Evolutionary conservation across 2,797 vertebrate genomes (phyloP), one percentile per base, ranked within the genome.

Genomic region (Enteromius radiatus): DNA sequence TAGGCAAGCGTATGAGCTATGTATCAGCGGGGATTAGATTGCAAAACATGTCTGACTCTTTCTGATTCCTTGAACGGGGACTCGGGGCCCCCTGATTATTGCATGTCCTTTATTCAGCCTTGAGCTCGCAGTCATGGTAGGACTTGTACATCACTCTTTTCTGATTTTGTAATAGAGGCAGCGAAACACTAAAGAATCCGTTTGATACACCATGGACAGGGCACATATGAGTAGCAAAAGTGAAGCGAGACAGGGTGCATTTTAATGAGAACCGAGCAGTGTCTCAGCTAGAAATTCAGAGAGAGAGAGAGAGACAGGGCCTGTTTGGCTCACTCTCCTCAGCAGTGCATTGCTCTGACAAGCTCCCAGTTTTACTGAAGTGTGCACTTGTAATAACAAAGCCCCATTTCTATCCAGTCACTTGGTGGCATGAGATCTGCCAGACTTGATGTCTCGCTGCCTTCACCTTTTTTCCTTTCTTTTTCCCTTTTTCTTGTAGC

Each of bases 351-450:
- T 65, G 67, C 77, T 85, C 83, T 82, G 76, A 85, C 82, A 74
- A 76, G 41, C 84, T 80, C 79, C 23, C 80, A 49, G 73, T 86
- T 74, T 86, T 81, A 87, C 82, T 86, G 71, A 86, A 82, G 76
- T 70, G 78, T 82, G 82, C 81, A 86, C 84, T 84, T 85, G 21
- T 85, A 88, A 85, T 88, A 84, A 85, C 82, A 79, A 83, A 88
- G 86, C 64, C 84, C 82, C 85, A 87, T 86, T 86, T 86, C 87
- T 74, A 88, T 80, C 56, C 86, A 78, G 86, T 78, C 82, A 84
- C 71, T 68, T 83, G 85, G 84, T 74, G 80, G 85, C 84, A 85
- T 80, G 82, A 87, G 84, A 86, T 80, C 84, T 85, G 84, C 86
- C 84, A 87, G 86, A 85, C 64, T 81, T 79, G 73, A 76, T 70